Conservation (phyloP, 2,797 vertebrate species). For the Amblyopsis hoosieri region DNA sequence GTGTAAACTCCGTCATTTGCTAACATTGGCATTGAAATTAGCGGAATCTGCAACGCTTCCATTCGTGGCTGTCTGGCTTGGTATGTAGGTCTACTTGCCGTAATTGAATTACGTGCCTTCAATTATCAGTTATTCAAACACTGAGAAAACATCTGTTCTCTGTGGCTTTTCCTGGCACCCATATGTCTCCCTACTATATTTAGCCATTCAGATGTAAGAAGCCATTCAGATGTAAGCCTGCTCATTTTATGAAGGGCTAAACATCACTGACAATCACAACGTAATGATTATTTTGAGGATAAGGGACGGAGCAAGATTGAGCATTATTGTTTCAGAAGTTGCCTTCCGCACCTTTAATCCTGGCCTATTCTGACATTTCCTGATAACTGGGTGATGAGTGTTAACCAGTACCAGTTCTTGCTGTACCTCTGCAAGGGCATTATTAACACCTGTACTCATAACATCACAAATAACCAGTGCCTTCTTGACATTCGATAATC, state of each 20-base stretch:
- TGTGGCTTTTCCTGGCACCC: not conserved
- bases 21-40: too few relatives aligned
- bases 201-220: not conserved
- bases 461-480: slow-evolving; percentile 25
- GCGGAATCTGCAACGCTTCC: too few relatives aligned
- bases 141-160: too few relatives aligned
- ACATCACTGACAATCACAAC: not conserved
- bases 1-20: too few relatives aligned
- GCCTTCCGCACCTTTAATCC: too few relatives aligned
- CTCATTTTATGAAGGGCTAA: too few relatives aligned
- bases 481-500: slow-evolving; percentile 14
- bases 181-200: not conserved
- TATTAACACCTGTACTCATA: slow-evolving; percentile 4
- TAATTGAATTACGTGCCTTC: not conserved
- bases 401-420: not conserved
- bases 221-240: not conserved
- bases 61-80: too few relatives aligned
- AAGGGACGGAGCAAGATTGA: not conserved
- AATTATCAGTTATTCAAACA: not conserved
- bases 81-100: too few relatives aligned
- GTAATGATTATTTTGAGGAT: not conserved
- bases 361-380: not conserved
- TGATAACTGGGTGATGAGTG: not conserved
- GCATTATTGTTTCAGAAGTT: not conserved
- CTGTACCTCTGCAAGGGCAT: slow-evolving; percentile 3